These are phyloP conservation scores for Crotalus viridis DNA, from an alignment of 2,113 vertebrate species.

Conservation along the genomic window DNA sequence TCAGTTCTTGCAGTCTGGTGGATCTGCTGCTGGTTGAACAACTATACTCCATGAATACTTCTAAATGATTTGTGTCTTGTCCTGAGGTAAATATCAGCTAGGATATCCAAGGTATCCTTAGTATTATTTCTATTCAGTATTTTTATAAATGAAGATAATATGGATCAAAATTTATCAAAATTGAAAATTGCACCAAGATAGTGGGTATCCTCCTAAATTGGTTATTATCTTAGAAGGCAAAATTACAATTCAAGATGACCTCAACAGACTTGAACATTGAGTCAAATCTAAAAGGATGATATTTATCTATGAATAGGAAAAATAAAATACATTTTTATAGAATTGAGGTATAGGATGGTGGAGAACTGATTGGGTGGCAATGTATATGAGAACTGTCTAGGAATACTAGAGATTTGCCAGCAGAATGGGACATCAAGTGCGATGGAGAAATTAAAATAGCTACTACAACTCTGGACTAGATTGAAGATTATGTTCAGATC, in stretches of 20 bases:
- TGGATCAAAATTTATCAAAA: not conserved
- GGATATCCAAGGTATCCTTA: not conserved
- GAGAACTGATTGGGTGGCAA: not conserved
- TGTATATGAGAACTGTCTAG: not conserved
- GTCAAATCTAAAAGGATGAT: not conserved
- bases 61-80: not conserved
- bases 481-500: not conserved
- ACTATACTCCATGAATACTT: not conserved
- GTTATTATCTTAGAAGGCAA: not conserved
- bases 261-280: not conserved
- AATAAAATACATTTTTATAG: not conserved
- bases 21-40: not conserved
- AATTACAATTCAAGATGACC: not conserved
- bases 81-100: not conserved
- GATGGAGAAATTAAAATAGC: not conserved
- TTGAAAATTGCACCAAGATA: not conserved
- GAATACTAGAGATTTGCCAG: not conserved
- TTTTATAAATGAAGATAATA: not conserved
- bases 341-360: not conserved
- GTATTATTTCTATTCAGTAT: not conserved
- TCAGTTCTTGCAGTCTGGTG: not conserved
- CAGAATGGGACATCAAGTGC: not conserved
- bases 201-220: not conserved
- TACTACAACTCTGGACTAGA: not conserved
- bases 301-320: not conserved